A percentile compares a stretch with the other conserved stretches of the same genome.
Evolutionary conservation across 2,888 invertebrate species (phyloP).

Genomic region (Drosophila borealis): DNA sequence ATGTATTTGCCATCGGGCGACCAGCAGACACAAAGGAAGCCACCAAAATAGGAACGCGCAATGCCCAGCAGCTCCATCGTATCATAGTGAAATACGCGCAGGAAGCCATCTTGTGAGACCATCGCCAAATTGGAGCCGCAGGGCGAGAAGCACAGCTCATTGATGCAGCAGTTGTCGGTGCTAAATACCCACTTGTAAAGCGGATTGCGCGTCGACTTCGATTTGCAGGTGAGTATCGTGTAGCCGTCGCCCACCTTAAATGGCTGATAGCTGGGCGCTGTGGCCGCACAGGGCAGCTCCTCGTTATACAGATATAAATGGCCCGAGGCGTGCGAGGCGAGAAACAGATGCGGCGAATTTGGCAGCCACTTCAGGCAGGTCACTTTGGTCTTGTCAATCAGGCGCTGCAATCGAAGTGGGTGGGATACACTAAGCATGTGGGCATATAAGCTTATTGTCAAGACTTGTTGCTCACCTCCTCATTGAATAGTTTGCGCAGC

Average conservation of each 20-base stretch:
- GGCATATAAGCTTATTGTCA: background rate
- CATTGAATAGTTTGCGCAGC: constrained; percentile 98
- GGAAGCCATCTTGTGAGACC: constrained; percentile 97
- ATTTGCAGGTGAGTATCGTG: constrained; percentile 97
- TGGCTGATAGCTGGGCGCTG: constrained; percentile 96
- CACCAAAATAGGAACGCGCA: constrained; percentile 99
- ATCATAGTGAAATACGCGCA: constrained; percentile 98
- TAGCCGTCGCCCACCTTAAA: constrained; percentile 98
- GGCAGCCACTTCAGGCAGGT: constrained; percentile 99
- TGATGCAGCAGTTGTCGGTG: constrained; percentile 92
- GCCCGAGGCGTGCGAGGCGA: constrained; percentile 97
- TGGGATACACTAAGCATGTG: background rate
- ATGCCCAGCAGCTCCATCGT: constrained; percentile 97
- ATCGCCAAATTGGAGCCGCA: constrained; percentile 96
- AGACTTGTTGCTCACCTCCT: constrained; percentile 89
- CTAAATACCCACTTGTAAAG: constrained; percentile 96
- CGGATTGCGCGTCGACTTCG: constrained; percentile 98
- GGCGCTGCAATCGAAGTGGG: constrained; percentile 74
- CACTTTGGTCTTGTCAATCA: constrained; percentile 86
- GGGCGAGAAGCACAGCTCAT: constrained; percentile 98
- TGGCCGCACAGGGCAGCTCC: constrained; percentile 95
- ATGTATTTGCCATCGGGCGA: constrained; percentile 98
- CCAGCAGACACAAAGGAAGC: constrained; percentile 98
- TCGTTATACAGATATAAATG: constrained; percentile 99
- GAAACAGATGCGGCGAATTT: constrained; percentile 95